These are phyloP conservation scores for Drosophila anomelani DNA, from an alignment of 2,888 invertebrate genomes.

Conservation along the genomic window DNA sequence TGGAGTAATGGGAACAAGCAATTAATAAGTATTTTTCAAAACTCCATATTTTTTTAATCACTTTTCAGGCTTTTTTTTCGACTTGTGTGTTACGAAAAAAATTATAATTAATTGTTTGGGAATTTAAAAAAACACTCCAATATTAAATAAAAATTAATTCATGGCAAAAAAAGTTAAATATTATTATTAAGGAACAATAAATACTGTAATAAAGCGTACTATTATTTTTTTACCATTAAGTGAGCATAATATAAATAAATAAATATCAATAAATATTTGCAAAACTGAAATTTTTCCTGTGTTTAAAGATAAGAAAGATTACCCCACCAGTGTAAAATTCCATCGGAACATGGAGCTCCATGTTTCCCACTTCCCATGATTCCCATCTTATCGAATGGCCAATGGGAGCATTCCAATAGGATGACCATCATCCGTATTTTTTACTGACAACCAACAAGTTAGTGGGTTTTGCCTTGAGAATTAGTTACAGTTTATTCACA, in stretches of 20 bases:
- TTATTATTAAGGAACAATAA: too few species aligned
- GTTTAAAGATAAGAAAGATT: constrained; percentile 17
- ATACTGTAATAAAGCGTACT: too few species aligned
- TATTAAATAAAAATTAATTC: background rate
- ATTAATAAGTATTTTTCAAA: background rate
- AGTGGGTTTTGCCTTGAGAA: constrained; percentile 75
- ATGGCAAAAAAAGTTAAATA: background rate
- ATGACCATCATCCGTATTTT: constrained; percentile 14
- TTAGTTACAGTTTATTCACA: constrained; percentile 80
- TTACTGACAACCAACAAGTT: constrained; percentile 12
- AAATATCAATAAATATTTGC: background rate
- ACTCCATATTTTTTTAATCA: background rate
- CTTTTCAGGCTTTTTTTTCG: background rate
- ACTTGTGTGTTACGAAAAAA: background rate
- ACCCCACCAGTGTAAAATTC: constrained; percentile 10
- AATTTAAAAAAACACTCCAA: background rate
- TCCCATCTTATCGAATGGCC: constrained; percentile 13
- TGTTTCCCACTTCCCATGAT: background rate
- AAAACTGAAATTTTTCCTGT: background rate
- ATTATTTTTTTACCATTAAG: too few species aligned
- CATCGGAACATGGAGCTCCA: constrained; percentile 2
- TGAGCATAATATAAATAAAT: too few species aligned
- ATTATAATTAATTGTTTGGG: background rate
- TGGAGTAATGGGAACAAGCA: background rate
- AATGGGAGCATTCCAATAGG: constrained; percentile 15